Base-by-base conservation (phyloP, 2,797 vertebrate species). In the Melanotaenia maccullochi region DNA sequence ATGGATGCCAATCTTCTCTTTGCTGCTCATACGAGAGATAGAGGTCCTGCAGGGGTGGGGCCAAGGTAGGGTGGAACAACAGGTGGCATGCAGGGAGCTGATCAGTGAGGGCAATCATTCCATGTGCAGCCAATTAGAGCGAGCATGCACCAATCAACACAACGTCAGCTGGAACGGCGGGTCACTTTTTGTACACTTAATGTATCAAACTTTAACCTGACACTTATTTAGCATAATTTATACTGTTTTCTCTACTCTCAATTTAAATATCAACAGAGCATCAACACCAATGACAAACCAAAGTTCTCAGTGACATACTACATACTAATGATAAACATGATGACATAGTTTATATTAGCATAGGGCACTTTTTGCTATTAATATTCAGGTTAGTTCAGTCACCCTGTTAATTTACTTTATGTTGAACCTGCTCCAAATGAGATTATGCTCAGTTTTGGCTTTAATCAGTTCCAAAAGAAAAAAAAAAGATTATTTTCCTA, bases 1-100 rank as follows among this genome's bases (percentile, higher is more conserved):
- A 0, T 95, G 95, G 64, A 96, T 92, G 72, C 92, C 94, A 79
- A 95, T 94, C 87, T 96, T 96, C 84, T 96, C 95, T 77, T 93
- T 95, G 83, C 95, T 96, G 93, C 95, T 96, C 95, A 96, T 95
- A 92, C 95, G 95, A 93, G 94, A 96, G 91, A 96, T 96, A 92
- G 95, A 96, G 85, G 94, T 96, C 95, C 95, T 96, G 93, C 86
- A 86, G 88, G 86, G 89, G 79, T 55, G 73, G 88, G 84, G 90
- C 89, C 87, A 79, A 78, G 81, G 81, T 73, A 82, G 85, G 78
- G 79, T 61, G 84, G 80, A 78, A 88, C 81, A 73, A 92, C 90
- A 91, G 90, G 91, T 91, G 91, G 89, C 93, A 92, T 92, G 92
- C 92, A 92, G 92, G 88, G 88, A 87, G 91, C 90, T 90, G 86